Percentiles rank a stretch among this genome's conserved stretches.
Evolutionary conservation across 2,113 vertebrate species (phyloP).

Genomic region (Tupaia chinensis): DNA sequence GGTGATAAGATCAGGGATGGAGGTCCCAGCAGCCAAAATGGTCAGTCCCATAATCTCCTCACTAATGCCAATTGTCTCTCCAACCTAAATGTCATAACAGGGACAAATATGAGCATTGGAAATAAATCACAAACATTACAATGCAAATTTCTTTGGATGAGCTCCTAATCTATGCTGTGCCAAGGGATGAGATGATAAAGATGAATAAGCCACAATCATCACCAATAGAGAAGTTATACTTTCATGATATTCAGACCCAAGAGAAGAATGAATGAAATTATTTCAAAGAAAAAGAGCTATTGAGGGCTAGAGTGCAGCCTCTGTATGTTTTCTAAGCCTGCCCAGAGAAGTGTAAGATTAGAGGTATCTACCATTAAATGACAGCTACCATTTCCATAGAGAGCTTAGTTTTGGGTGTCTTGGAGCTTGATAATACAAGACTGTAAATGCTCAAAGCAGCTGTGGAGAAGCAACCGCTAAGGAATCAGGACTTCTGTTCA

Average conservation of each 20-base stretch:
- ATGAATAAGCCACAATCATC: neutral
- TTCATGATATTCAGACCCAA: neutral
- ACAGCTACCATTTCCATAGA: neutral
- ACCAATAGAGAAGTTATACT: neutral
- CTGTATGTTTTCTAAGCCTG: neutral
- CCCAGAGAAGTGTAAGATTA: neutral
- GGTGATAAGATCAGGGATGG: slow-evolving; percentile 97
- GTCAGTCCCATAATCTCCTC: slow-evolving; percentile 98
- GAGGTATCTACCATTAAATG: neutral
- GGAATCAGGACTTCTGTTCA: neutral
- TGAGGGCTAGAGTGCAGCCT: neutral
- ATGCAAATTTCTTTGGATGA: neutral
- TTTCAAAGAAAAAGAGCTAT: neutral
- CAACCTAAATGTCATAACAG: slow-evolving; percentile 89
- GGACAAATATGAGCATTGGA: slow-evolving; percentile 6
- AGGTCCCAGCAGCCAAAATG: slow-evolving; percentile 97
- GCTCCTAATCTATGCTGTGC: neutral
- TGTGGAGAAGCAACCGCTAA: neutral
- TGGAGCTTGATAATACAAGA: neutral
- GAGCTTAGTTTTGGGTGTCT: neutral
- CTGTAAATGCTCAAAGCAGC: neutral
- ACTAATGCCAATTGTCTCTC: slow-evolving; percentile 96
- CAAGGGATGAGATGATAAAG: neutral
- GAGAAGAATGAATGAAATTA: neutral
- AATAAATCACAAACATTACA: neutral